These are phyloP conservation scores for Fopius arisanus DNA, from an alignment of 1,140 invertebrate species.

Conservation along the genomic window DNA sequence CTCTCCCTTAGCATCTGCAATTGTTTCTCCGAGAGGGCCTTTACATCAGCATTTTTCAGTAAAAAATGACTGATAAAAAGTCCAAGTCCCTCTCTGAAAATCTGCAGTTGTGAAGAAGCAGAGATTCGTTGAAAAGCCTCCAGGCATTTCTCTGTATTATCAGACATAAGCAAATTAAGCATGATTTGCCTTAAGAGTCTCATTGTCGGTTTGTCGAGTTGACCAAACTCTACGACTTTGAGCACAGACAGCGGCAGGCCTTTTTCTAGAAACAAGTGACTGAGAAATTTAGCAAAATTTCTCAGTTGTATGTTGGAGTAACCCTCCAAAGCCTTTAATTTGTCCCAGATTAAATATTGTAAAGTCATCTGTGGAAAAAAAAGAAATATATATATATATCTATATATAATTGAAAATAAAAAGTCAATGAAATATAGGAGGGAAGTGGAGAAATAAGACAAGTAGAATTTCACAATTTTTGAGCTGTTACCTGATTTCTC, in stretches of 20 bases:
- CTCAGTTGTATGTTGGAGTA: conserved; percentile 71
- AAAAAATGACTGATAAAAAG: conserved; percentile 85
- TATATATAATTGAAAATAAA: too few species aligned
- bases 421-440: too few species aligned
- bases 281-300: conserved; percentile 83
- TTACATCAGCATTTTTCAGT: conserved; percentile 69
- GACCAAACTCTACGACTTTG: conserved; percentile 85
- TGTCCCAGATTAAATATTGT: conserved; percentile 26
- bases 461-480: too few species aligned
- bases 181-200: conserved; percentile 77
- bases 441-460: too few species aligned
- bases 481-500: conserved; percentile 82
- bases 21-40: conserved; percentile 63
- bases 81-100: conserved; percentile 78
- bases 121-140: conserved; percentile 75
- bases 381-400: neutral
- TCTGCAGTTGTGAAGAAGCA: conserved; percentile 72
- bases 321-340: conserved; percentile 77
- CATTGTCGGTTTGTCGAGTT: conserved; percentile 76
- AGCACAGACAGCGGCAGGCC: conserved; percentile 83
- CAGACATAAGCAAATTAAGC: conserved; percentile 73
- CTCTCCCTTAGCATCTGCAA: conserved; percentile 65
- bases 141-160: conserved; percentile 66
- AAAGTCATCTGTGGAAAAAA: conserved; percentile 53
- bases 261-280: conserved; percentile 81